Conservation (phyloP, 2,113 vertebrate species). For the Lathamus discolor region DNA sequence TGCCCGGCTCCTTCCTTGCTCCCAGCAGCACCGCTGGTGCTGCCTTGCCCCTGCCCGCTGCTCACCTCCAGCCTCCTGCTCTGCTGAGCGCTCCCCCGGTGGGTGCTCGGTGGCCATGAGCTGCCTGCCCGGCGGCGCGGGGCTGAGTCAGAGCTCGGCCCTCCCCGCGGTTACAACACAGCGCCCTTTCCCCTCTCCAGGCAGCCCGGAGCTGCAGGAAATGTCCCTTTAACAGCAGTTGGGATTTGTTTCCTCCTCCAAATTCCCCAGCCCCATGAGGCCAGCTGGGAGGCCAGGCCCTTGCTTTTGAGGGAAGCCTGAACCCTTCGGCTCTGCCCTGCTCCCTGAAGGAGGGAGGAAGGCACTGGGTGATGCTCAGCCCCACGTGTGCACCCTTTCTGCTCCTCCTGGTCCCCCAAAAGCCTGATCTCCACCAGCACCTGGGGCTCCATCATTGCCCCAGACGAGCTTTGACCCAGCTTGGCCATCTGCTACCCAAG, state of each 20-base stretch:
- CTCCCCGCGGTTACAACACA: constrained; percentile 58
- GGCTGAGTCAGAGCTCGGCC: constrained; percentile 49
- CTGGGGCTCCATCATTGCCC: not conserved
- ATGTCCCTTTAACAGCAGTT: constrained; percentile 56
- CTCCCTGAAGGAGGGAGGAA: not conserved
- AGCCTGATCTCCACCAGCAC: not conserved
- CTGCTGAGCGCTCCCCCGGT: not conserved
- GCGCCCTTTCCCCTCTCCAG: constrained; percentile 66
- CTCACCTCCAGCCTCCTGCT: constrained; percentile 35
- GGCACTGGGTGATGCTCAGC: not conserved
- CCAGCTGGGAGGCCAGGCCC: not conserved
- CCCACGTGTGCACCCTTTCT: accelerated
- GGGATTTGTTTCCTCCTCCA: constrained; percentile 62
- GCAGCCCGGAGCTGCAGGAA: constrained; percentile 39
- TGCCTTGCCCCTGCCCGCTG: not conserved
- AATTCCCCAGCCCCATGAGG: not conserved
- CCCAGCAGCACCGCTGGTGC: not conserved
- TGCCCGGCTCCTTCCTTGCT: not conserved
- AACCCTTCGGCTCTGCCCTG: accelerated
- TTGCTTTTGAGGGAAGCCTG: not conserved
- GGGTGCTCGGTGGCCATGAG: not conserved
- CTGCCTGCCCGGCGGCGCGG: not conserved
- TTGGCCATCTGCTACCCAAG: not conserved
- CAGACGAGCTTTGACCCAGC: not conserved
- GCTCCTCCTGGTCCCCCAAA: not conserved